phyloP scores from a whole-genome alignment of 2,797 vertebrate genomes.

The Rhadinocentrus ornatus region DNA sequence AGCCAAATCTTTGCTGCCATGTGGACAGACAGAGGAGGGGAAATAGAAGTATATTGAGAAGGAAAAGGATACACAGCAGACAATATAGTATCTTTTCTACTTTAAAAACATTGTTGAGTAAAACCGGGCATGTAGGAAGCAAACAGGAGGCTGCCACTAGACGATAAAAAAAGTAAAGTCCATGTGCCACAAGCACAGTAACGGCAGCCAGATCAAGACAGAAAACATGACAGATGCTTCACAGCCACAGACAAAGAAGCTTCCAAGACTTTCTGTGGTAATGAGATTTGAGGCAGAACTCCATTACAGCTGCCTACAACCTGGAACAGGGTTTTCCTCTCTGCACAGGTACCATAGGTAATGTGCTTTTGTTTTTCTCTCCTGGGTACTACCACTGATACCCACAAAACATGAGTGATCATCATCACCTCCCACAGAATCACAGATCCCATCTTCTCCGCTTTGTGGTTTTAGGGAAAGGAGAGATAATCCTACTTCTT shows the following conservation, averaged over 20 bases:
- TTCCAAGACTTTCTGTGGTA: constrained; percentile 45
- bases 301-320: constrained; percentile 49
- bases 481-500: not conserved
- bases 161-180: constrained; percentile 52
- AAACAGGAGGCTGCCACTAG: constrained; percentile 41
- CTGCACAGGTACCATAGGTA: constrained; percentile 36
- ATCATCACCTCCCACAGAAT: not conserved
- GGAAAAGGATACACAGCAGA: not conserved
- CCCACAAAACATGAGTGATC: not conserved
- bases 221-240: constrained; percentile 20
- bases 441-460: not conserved
- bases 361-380: constrained; percentile 32
- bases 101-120: constrained; percentile 36
- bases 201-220: constrained; percentile 38
- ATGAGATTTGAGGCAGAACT: constrained; percentile 52
- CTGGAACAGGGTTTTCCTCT: constrained; percentile 43
- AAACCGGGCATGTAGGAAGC: constrained; percentile 24
- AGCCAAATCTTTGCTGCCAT: constrained; percentile 36
- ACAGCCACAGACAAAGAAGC: constrained; percentile 21
- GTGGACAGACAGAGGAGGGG: constrained; percentile 18
- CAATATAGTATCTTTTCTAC: constrained; percentile 5
- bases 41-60: not conserved
- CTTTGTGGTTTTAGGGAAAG: not conserved
- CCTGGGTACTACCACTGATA: not conserved
- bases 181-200: constrained; percentile 50